Percentiles rank a stretch among this genome's conserved stretches.
These are phyloP conservation scores for Drosophila longiperda DNA, from an alignment of 2,888 invertebrate genomes.

Conservation along the genomic window DNA sequence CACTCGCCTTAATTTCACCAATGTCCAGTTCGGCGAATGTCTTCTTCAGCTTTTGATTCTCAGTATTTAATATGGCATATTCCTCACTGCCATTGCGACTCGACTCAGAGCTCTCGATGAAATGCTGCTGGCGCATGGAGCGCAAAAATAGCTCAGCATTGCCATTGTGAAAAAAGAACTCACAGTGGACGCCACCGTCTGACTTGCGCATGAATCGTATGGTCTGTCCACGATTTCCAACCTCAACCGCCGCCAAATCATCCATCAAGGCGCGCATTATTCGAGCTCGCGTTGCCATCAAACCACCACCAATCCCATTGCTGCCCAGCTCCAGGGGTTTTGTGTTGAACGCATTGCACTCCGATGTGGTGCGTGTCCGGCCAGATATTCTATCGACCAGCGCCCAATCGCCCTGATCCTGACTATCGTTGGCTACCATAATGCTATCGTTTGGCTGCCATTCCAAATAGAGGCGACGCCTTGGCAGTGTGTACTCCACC, in stretches of 20 bases:
- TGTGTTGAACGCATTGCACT: slow-evolving; percentile 84
- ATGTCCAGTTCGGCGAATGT: slow-evolving; percentile 95
- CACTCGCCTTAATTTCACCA: slow-evolving; percentile 84
- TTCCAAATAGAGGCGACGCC: slow-evolving; percentile 89
- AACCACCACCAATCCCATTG: slow-evolving; percentile 25
- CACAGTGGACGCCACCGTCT: slow-evolving; percentile 87
- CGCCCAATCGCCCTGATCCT: slow-evolving; percentile 93
- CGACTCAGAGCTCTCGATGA: slow-evolving; percentile 83
- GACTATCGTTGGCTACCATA: slow-evolving; percentile 91
- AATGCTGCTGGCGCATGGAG: slow-evolving; percentile 81
- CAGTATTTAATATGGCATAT: slow-evolving; percentile 90
- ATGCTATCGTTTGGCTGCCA: slow-evolving; percentile 91
- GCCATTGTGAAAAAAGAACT: slow-evolving; percentile 94
- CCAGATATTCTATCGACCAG: slow-evolving; percentile 89
- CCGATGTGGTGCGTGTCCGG: slow-evolving; percentile 83
- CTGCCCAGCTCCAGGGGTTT: slow-evolving; percentile 72
- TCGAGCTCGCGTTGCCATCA: slow-evolving; percentile 81
- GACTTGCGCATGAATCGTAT: slow-evolving; percentile 88
- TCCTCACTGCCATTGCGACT: slow-evolving; percentile 87
- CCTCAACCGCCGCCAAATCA: slow-evolving; percentile 88
- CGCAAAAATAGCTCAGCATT: slow-evolving; percentile 89
- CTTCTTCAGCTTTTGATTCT: slow-evolving; percentile 90
- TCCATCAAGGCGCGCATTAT: slow-evolving; percentile 87
- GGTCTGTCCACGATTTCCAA: slow-evolving; percentile 86
- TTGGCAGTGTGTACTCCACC: slow-evolving; percentile 81